Evolutionary conservation across 1,140 invertebrate species (phyloP), one percentile per base, ranked within the genome.

Genomic region (Venustaconcha ellipsiformis): DNA sequence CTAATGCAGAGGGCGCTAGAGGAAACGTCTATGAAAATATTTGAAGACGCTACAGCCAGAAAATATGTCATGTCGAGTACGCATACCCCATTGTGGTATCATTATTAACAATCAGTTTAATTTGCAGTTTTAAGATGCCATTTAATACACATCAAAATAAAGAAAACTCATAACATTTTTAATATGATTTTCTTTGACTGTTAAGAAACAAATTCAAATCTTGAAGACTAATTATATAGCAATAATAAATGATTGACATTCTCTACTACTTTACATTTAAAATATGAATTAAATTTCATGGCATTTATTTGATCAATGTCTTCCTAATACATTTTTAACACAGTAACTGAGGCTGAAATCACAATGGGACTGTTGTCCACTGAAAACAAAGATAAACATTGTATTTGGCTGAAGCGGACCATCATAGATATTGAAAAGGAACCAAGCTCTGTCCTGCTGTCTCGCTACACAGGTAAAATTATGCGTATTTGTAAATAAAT

Each of bases 331-430:
- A 48, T 48, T 48, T 48, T 15, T 67, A 68, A 70, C 69, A 62
- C 67, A 82, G 83, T 83, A 26, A 84, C 80, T 14, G 84, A 86
- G 70, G 69, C 74, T n/a, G 82, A 85, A 48, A 76, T 83, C 12
- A 57, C 64, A 30, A n/a, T 56, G 8, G 79, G 80, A 14, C 23
- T 83, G 18, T 57, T 81, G 0, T 57, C 63, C n/a, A 20, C 67
- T 5, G 37, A 57, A 5, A 57, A 76, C 13, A 55, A 55, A 6
- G 68, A 30, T 14, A 70, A 76, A 26, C 72, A 78, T 55, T 83
- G 84, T 62, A 26, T 84, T 0, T 86, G 84, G 84, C 78, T 86
- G 20, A 70, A 80, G 55, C 68, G 83, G 62, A 73, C 72, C 1
- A 82, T 86, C 12, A 56, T 66, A 20, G 77, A 80, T 37, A 82